A percentile compares a stretch with the other conserved stretches of the same genome.
phyloP scores from a whole-genome alignment of 2,888 invertebrate species.

The Phymatocera aterrima region DNA sequence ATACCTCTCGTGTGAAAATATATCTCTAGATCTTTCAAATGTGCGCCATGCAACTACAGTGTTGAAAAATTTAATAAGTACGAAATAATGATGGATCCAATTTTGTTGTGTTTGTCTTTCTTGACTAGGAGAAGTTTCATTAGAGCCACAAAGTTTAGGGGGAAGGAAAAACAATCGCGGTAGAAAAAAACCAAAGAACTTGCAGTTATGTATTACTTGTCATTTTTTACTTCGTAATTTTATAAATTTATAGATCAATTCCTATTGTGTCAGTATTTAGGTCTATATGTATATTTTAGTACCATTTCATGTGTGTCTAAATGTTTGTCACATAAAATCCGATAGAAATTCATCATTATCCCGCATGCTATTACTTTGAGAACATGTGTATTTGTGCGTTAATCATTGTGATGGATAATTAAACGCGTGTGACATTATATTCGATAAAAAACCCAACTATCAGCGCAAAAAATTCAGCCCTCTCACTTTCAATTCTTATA shows the following conservation, averaged over 20 bases:
- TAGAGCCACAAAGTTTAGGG: neutral
- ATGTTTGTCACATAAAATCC: no score
- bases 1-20: neutral
- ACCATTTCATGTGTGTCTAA: neutral
- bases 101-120: slow-evolving; percentile 3
- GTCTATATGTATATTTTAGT: neutral
- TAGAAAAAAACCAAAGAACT: neutral
- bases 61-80: slow-evolving; percentile 4
- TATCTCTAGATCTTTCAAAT: slow-evolving; percentile 10
- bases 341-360: no score
- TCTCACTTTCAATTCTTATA: no score
- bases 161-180: neutral
- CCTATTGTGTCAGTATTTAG: no score
- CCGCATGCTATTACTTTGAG: slow-evolving; percentile 36
- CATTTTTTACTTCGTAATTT: neutral
- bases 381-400: slow-evolving; percentile 20
- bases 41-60: slow-evolving; percentile 44
- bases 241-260: neutral
- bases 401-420: neutral
- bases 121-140: neutral
- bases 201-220: no score
- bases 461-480: no score
- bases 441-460: neutral
- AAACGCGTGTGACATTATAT: neutral
- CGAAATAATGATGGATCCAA: neutral